Evolutionary conservation across 2,797 vertebrate species (phyloP), one percentile per base, ranked within the genome.

Genomic region (Cossypha caffra): DNA sequence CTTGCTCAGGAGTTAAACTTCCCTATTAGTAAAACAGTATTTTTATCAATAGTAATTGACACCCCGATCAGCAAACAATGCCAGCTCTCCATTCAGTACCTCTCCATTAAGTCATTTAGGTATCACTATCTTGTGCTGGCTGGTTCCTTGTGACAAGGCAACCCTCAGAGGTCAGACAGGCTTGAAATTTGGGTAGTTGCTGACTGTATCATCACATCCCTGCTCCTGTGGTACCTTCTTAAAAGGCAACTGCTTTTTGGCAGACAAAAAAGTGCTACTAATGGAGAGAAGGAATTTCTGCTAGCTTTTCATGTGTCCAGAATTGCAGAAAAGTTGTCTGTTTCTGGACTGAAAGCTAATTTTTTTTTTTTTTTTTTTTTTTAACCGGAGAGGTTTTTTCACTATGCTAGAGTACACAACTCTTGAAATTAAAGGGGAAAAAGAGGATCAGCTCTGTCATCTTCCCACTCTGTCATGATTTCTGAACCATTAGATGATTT

Each of bases 171-270:
- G 9, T 64, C 33, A 62, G 31, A 21, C 5, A 33, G 11, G 33
- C 51, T 40, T 7, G 0, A 16, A 25, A 29, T 33, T 25, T 0
- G 1, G 18, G 4, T 20, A 20, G 28, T 38, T 11, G 7, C 16
- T 21, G 33, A 4, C 18, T 64, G n/a, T 43, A 47, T 61, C 28
- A 18, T 35, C 55, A 9, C 2, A 8, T 35, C 16, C n/a, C 71
- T 52, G 19, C 9, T 77, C 26, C 52, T 51, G 15, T 24, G 33
- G 40, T n/a, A 48, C 28, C 5, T 45, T 47, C 31, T 47, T 64
- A 17, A 79, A 77, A 64, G 31, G 9, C 16, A 11, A 1, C 0
- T 57, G 38, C 5, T 45, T 76, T 81, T 37, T 52, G n/a, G 38
- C 38, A 62, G 57, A 17, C 48, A n/a, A 59, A 47, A 55, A 74